These are phyloP conservation scores for Nyctereutes procyonoides DNA, from an alignment of 2,113 vertebrate genomes.

Conservation along the genomic window DNA sequence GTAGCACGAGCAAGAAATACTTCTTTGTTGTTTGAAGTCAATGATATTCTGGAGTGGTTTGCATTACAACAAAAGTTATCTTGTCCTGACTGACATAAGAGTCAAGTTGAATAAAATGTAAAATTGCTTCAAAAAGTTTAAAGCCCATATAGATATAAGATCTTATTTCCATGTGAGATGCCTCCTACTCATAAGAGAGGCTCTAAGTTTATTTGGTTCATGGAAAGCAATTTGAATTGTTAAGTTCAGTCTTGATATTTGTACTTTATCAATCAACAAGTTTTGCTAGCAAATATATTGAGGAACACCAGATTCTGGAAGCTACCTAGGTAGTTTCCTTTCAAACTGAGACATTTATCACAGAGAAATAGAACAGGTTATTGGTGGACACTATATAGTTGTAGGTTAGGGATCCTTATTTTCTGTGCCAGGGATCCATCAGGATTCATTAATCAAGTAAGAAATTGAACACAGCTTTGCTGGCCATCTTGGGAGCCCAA, in stretches of 20 bases:
- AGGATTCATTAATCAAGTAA: background rate
- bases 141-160: background rate
- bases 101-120: constrained; percentile 4
- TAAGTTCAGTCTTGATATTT: constrained; percentile 26
- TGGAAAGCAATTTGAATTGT: constrained; percentile 13
- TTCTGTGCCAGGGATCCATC: background rate
- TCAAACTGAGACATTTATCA: background rate
- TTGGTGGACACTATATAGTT: background rate
- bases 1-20: background rate
- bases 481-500: background rate
- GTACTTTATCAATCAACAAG: background rate
- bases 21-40: background rate
- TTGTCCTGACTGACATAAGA: background rate
- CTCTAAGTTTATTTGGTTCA: background rate
- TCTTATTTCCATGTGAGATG: background rate
- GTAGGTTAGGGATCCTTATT: background rate
- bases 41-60: background rate
- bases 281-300: background rate
- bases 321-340: background rate
- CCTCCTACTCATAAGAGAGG: background rate
- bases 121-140: background rate
- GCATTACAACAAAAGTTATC: background rate
- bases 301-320: background rate
- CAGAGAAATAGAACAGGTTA: background rate
- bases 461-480: background rate